phyloP scores from a whole-genome alignment of 2,888 invertebrate genomes.

The Automeris io region DNA sequence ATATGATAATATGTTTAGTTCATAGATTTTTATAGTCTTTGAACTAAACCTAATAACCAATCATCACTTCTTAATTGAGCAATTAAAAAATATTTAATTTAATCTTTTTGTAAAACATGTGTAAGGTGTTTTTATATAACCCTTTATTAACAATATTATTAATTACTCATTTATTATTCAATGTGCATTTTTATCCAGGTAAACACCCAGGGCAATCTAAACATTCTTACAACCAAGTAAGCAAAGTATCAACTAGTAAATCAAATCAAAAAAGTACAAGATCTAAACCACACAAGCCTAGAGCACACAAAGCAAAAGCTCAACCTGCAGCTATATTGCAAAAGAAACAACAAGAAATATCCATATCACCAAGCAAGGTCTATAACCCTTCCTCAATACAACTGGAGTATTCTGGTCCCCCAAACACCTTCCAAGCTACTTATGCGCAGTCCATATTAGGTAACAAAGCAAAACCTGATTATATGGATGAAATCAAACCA shows the following conservation, averaged over 20 bases:
- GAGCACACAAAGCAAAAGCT: conserved; percentile 40
- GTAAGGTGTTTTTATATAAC: no score
- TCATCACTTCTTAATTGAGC: no score
- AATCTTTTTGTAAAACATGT: no score
- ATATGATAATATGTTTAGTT: no score
- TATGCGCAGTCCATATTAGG: conserved; percentile 64
- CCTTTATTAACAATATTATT: no score
- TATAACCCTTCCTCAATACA: conserved; percentile 43
- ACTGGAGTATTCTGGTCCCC: conserved; percentile 53
- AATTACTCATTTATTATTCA: no score
- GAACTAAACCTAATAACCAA: neutral
- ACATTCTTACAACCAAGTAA: conserved; percentile 73
- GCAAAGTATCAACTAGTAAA: conserved; percentile 73
- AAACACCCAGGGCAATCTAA: conserved; percentile 68
- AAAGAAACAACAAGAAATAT: conserved; percentile 47
- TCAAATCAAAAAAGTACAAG: conserved; percentile 51
- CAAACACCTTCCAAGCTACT: conserved; percentile 66
- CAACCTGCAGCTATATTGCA: conserved; percentile 37
- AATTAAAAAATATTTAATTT: no score
- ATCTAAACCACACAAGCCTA: conserved; percentile 40
- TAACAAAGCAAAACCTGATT: conserved; percentile 51
- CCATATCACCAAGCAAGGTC: conserved; percentile 45
- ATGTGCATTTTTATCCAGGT: conserved; percentile 46
- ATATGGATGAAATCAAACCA: conserved; percentile 48
- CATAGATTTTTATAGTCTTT: no score